A percentile compares a stretch with the other conserved stretches of the same genome.
These are phyloP conservation scores for Chrysomela aeneicollis DNA, from an alignment of 2,888 invertebrate genomes.

Conservation along the genomic window DNA sequence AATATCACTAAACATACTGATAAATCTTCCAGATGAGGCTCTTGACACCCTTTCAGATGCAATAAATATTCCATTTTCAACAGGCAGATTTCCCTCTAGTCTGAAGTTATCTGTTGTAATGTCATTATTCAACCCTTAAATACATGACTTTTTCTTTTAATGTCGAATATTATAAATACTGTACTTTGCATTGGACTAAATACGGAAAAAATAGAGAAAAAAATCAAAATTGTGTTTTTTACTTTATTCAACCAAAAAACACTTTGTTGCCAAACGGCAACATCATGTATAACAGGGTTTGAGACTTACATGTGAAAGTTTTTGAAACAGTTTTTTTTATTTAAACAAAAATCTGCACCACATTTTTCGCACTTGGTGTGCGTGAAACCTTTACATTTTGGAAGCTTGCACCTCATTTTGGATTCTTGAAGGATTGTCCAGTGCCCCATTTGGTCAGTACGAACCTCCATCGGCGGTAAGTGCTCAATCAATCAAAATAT, in stretches of 20 bases:
- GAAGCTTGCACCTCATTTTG: slow-evolving; percentile 28
- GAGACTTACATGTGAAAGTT: not conserved
- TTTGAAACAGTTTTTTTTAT: slow-evolving; percentile 36
- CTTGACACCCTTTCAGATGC: no score
- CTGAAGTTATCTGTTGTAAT: no score
- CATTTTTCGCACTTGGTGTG: slow-evolving; percentile 31
- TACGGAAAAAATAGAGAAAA: slow-evolving; percentile 2
- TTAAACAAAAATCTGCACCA: slow-evolving; percentile 27
- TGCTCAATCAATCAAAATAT: no score
- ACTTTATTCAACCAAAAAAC: slow-evolving; percentile 7
- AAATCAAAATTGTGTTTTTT: not conserved
- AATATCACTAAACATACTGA: no score
- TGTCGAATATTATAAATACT: slow-evolving; percentile 9
- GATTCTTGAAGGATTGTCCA: slow-evolving; percentile 24
- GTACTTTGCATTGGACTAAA: slow-evolving; percentile 3
- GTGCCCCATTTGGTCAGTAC: slow-evolving; percentile 24
- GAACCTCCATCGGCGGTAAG: slow-evolving; percentile 27
- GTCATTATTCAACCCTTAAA: not conserved
- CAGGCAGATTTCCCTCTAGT: no score
- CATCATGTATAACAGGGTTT: slow-evolving; percentile 4
- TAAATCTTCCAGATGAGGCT: no score
- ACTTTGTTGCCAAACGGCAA: slow-evolving; percentile 9
- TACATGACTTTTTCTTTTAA: not conserved
- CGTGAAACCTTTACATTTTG: slow-evolving; percentile 31
- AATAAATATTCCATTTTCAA: no score